Evolutionary conservation across 2,888 invertebrate genomes (phyloP), one percentile per base, ranked within the genome.

Genomic region (Drosophila kuntzei): DNA sequence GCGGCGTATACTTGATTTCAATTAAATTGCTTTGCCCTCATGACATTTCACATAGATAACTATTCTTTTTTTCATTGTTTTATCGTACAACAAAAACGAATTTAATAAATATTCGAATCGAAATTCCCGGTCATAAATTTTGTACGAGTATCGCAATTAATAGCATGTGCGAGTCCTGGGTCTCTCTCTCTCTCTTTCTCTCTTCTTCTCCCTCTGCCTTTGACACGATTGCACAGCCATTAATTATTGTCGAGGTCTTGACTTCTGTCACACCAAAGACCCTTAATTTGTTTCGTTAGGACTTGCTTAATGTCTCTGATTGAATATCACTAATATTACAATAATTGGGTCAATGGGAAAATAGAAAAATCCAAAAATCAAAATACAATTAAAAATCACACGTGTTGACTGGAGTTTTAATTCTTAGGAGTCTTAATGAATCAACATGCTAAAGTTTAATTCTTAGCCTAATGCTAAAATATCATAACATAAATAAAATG

Each of bases 1-100:
- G 27, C 37, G 54, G 58, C 80, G 80, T 66, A 80, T 80, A 46
- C 75, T 72, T 72, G 62, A 70, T 84, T 36, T 25, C 66, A 64
- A 57, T 74, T 81, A 59, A 63, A 65, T 62, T 69, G 65, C 39
- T 54, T 41, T 16, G n/a, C 25, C 44, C 58, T 9, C 20, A 22
- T 14, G 16, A 1, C 37, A n/a, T 18, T n/a, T 27, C 14, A 27
- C 41, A 32, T 20, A 49, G 49, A 49, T 39, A 39, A 41, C 18
- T 14, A 20, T 14, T 20, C 2, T 12, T 22, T 7, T 20, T 14
- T 11, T 8, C 7, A 29, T 32, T 29, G 29, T 29, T 18, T 53
- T 41, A 20, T 20, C 6, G 20, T 29, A 3, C 14, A 32, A 14
- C 41, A 32, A 18, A 51, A 16, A 8, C 20, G 14, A 29, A 32